These are phyloP conservation scores for Drusus annulatus DNA, from an alignment of 1,140 invertebrate genomes.

Conservation along the genomic window DNA sequence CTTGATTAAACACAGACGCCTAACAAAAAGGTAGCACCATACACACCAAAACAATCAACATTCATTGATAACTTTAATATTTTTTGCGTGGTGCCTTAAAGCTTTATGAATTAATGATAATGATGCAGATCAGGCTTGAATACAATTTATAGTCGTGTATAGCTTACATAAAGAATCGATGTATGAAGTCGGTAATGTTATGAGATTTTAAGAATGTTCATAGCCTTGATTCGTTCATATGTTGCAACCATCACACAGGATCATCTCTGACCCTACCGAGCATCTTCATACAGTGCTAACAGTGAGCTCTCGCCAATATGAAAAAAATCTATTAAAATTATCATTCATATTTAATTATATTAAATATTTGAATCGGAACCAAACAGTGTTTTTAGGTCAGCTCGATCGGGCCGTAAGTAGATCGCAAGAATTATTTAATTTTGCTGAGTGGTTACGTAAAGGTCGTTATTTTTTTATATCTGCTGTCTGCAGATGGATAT, in stretches of 20 bases:
- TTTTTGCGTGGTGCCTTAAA: neutral
- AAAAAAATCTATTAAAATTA: no score
- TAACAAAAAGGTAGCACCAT: neutral
- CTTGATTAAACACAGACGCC: no score
- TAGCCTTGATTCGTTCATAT: constrained; percentile 10
- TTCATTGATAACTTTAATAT: neutral
- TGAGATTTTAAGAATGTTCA: constrained; percentile 17
- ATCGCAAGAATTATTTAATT: no score
- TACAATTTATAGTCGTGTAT: neutral
- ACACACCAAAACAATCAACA: neutral
- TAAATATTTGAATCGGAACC: no score
- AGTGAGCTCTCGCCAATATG: no score
- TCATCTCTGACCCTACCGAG: constrained; percentile 5
- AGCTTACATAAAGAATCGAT: constrained; percentile 5
- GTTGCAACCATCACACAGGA: neutral
- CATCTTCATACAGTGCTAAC: neutral
- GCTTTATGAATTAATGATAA: neutral
- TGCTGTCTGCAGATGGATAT: no score
- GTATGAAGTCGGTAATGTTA: neutral
- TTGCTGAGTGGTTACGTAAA: no score
- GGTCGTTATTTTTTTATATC: no score
- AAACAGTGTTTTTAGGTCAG: no score
- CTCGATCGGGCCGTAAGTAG: no score
- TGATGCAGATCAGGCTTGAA: neutral
- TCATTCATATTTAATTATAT: no score